Evolutionary conservation across 2,797 vertebrate species (phyloP).

Genomic region (Molossus molossus): DNA sequence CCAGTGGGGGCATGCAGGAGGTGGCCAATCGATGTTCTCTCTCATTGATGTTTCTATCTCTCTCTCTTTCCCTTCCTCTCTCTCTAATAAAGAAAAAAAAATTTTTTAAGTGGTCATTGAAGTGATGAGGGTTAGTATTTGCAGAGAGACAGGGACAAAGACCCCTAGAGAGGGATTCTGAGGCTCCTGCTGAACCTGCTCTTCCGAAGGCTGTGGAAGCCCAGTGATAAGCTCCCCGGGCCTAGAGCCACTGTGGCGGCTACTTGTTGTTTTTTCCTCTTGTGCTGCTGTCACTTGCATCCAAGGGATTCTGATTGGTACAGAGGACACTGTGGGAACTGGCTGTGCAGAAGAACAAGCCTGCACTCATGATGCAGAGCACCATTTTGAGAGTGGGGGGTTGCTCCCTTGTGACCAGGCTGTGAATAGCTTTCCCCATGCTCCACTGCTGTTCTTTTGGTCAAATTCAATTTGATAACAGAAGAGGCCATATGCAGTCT

Average conservation of each 20-base stretch:
- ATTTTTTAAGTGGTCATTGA: no score
- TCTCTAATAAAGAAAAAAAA: no score
- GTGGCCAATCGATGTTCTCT: no score
- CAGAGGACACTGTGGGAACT: no score
- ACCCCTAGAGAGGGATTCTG: fast-evolving
- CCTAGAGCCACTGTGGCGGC: fast-evolving
- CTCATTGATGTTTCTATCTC: no score
- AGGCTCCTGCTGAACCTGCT: neutral
- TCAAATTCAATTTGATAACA: neutral
- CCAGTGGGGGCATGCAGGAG: no score
- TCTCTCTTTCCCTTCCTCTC: no score
- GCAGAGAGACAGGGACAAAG: neutral
- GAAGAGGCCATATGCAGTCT: no score
- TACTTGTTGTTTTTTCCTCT: neutral
- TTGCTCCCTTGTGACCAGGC: neutral
- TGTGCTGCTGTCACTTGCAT: neutral
- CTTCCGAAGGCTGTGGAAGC: neutral
- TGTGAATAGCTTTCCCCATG: neutral
- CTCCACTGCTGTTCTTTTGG: neutral
- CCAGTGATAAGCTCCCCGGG: fast-evolving
- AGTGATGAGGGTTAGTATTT: no score
- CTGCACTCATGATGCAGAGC: fast-evolving
- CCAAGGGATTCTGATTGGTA: neutral
- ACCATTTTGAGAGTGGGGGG: neutral
- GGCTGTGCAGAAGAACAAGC: neutral